Evolutionary conservation across 2,797 vertebrate genomes (phyloP).

Genomic region (Platyrinchus mystaceus): DNA sequence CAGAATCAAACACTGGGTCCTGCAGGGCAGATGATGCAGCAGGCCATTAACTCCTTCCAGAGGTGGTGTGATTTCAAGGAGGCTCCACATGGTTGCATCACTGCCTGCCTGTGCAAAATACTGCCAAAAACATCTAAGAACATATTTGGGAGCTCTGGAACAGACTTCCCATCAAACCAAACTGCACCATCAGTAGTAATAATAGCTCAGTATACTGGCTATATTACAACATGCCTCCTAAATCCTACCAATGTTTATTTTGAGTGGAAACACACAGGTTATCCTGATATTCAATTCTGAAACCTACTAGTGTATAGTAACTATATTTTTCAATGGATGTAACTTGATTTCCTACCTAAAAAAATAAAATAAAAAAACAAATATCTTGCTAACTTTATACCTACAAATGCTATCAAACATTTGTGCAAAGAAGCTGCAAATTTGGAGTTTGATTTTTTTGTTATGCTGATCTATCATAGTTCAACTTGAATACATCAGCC

Average conservation of each 20-base stretch:
- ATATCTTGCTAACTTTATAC: background rate
- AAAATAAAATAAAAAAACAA: background rate
- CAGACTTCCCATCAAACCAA: background rate
- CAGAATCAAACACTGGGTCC: background rate
- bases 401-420: background rate
- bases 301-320: background rate
- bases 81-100: background rate
- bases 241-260: background rate
- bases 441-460: background rate
- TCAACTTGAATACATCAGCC: background rate
- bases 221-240: accelerated
- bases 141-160: accelerated
- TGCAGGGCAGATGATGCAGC: background rate
- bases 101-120: background rate
- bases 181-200: background rate
- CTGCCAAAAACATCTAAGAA: background rate
- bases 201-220: background rate
- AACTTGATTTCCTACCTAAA: background rate
- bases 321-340: background rate
- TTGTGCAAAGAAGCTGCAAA: background rate
- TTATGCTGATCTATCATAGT: background rate
- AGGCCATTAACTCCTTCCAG: background rate
- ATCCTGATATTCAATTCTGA: background rate
- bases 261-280: background rate
- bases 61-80: background rate